These are phyloP conservation scores for Rhea americana DNA, from an alignment of 2,113 vertebrate genomes.

Conservation along the genomic window DNA sequence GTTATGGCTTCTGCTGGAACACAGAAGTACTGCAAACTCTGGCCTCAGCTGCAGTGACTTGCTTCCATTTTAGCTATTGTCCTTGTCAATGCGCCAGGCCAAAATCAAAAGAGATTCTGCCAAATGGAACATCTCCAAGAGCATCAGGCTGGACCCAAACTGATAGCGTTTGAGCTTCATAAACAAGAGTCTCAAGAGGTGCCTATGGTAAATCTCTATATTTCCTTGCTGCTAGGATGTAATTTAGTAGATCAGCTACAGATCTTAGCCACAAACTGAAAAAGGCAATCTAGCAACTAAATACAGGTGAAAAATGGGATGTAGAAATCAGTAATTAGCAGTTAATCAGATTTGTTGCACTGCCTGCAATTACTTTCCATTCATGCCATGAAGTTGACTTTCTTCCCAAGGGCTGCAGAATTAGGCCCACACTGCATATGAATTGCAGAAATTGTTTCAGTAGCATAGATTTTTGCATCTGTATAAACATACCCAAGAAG, in stretches of 20 bases:
- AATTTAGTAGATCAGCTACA: not conserved
- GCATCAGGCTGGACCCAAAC: not conserved
- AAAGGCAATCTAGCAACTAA: not conserved
- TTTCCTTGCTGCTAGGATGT: not conserved
- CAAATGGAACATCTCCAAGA: not conserved
- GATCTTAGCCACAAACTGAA: not conserved
- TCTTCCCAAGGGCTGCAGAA: not conserved
- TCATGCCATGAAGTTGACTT: not conserved
- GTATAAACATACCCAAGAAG: not conserved
- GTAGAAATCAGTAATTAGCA: not conserved
- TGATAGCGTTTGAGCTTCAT: accelerated
- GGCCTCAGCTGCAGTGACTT: not conserved
- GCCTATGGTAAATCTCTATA: not conserved
- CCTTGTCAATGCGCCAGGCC: not conserved
- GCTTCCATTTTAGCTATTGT: not conserved
- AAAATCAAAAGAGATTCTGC: not conserved
- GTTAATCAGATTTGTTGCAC: slow-evolving; percentile 43
- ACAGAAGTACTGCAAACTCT: not conserved
- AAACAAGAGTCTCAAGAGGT: not conserved
- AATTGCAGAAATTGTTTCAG: not conserved
- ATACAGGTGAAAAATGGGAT: not conserved
- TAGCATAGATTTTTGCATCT: not conserved
- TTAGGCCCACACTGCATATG: not conserved
- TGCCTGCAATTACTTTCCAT: slow-evolving; percentile 17
- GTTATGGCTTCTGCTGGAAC: not conserved